Percentiles rank a stretch among this genome's conserved stretches.
Conservation (phyloP, 2,888 invertebrate genomes). For the Polyploca ridens region DNA sequence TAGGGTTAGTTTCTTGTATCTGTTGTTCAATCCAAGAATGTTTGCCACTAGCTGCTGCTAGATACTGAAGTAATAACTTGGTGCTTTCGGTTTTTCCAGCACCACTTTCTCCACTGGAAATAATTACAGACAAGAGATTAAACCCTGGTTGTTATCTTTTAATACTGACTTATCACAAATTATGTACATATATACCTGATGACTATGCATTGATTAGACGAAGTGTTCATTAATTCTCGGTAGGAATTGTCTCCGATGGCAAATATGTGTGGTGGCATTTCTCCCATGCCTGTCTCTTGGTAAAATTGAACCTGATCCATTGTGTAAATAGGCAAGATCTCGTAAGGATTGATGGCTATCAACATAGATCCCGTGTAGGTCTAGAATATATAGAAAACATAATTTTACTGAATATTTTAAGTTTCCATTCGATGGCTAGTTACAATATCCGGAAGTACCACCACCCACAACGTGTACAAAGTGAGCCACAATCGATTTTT, state of each 20-base stretch:
- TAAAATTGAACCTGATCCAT: constrained; percentile 94
- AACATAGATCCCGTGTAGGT: constrained; percentile 98
- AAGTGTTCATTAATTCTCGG: constrained; percentile 89
- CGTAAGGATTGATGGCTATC: constrained; percentile 97
- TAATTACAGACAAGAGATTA: neutral
- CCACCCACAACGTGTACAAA: no score
- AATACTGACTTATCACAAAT: neutral
- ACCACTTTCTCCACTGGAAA: constrained; percentile 95
- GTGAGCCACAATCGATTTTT: neutral
- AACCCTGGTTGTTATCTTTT: neutral
- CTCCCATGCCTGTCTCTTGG: constrained; percentile 91
- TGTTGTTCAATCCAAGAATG: constrained; percentile 99
- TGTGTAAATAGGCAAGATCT: constrained; percentile 97
- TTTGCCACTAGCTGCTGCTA: constrained; percentile 96
- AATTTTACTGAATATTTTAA: neutral
- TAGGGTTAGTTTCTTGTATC: constrained; percentile 98
- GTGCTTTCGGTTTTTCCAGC: constrained; percentile 99
- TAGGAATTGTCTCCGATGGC: constrained; percentile 97
- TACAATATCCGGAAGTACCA: no score
- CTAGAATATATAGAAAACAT: constrained; percentile 76
- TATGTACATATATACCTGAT: constrained; percentile 88
- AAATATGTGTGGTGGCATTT: constrained; percentile 97
- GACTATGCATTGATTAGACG: constrained; percentile 95
- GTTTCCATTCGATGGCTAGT: no score
- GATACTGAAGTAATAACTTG: constrained; percentile 95